Conservation (phyloP, 2,797 vertebrate species). For the Rhinophrynus dorsalis region DNA sequence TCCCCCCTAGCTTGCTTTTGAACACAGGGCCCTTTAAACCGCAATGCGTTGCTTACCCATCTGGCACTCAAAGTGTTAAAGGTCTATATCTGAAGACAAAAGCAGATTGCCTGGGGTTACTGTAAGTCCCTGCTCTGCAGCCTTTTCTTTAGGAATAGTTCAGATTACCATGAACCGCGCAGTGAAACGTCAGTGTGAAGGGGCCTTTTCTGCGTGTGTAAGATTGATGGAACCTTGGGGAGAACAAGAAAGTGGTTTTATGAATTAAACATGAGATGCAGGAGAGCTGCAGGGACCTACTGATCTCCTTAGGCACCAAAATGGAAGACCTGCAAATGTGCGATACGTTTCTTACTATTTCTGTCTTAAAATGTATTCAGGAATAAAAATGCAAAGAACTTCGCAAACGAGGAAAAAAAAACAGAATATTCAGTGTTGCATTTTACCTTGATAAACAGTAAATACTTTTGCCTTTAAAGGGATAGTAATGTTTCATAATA, state of each 20-base stretch:
- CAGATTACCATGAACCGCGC: slow-evolving; percentile 59
- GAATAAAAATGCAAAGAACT: background rate
- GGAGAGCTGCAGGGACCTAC: slow-evolving; percentile 54
- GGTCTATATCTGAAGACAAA: slow-evolving; percentile 44
- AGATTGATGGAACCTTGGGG: slow-evolving; percentile 54
- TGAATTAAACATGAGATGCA: slow-evolving; percentile 65
- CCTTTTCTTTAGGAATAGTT: slow-evolving; percentile 43
- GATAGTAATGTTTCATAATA: no score
- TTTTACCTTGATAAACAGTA: no score
- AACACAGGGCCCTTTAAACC: no score
- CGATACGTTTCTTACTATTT: slow-evolving; percentile 41
- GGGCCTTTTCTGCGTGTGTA: slow-evolving; percentile 56
- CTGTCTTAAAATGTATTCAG: no score
- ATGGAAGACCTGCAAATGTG: slow-evolving; percentile 53
- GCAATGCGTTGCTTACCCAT: no score
- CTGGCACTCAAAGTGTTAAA: slow-evolving; percentile 17
- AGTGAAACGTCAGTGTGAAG: slow-evolving; percentile 55
- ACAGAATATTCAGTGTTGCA: no score
- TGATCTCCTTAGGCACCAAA: slow-evolving; percentile 60
- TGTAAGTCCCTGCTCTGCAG: slow-evolving; percentile 56
- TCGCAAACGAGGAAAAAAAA: background rate
- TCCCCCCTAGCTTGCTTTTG: no score
- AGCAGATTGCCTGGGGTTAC: slow-evolving; percentile 59
- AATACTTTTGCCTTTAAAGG: no score
- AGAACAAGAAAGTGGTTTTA: slow-evolving; percentile 59